A percentile compares a stretch with the other conserved stretches of the same genome.
Evolutionary conservation across 1,140 invertebrate species (phyloP).

Genomic region (Charaxes varanes): DNA sequence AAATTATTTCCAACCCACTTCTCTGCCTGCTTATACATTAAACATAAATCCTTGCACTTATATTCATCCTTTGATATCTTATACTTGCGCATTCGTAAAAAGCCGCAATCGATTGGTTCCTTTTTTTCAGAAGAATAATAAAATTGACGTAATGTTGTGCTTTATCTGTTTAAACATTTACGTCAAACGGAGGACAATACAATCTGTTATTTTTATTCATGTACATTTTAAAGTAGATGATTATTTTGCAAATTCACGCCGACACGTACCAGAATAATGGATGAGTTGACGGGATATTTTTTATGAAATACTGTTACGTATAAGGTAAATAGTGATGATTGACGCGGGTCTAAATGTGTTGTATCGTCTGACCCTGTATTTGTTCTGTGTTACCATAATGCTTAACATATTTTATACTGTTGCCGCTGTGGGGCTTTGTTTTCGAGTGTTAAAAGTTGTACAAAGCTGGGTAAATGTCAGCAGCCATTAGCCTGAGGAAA

Average conservation of each 20-base stretch:
- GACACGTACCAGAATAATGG: too few relatives aligned
- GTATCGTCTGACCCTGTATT: conserved; percentile 2
- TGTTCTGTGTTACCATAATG: conserved; percentile 12
- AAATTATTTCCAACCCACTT: too few relatives aligned
- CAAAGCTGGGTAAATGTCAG: conserved; percentile 14
- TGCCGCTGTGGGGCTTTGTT: conserved; percentile 9
- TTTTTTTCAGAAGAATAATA: conserved; percentile 9
- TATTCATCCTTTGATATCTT: neutral
- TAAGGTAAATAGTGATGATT: neutral
- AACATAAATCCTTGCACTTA: neutral
- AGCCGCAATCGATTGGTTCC: conserved; percentile 1
- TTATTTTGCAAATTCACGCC: too few relatives aligned
- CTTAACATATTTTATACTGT: conserved; percentile 9
- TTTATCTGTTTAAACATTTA: conserved; percentile 5
- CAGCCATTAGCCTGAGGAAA: conserved; percentile 13
- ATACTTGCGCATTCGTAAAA: conserved; percentile 2
- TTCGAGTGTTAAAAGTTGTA: conserved; percentile 7
- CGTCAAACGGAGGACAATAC: conserved; percentile 5
- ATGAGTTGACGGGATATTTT: too few relatives aligned
- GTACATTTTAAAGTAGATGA: too few relatives aligned
- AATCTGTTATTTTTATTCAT: neutral
- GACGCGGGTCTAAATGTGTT: conserved; percentile 10
- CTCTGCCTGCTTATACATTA: neutral
- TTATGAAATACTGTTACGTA: neutral
- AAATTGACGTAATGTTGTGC: conserved; percentile 1